Base-by-base conservation (phyloP, 2,888 invertebrate species). In the Drosophila greeni region DNA sequence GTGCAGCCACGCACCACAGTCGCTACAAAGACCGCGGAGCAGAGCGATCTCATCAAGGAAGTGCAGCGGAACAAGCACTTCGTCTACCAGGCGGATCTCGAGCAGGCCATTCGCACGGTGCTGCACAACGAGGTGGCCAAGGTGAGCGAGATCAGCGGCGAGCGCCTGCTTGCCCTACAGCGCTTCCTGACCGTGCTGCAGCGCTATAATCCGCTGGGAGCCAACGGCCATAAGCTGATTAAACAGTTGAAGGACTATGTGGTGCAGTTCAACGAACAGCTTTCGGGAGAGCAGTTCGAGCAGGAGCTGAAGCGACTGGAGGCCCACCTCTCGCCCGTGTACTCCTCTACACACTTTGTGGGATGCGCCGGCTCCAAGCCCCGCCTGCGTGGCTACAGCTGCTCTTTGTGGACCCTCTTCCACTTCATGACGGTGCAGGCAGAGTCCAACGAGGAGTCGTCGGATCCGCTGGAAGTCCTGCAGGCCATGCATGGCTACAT, bases 361-460 rank as follows among this genome's bases (percentile, higher is more conserved):
- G 94, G 93, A 3, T 99, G 99, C 86, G 91, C 91, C 75, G 96
- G 97, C 11, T 97, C 97, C 76, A 90, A 91, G 58, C 89, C 92
- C 0, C 75, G 76, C 2, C 92, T 91, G 79, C 91, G 98, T 51
- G 97, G 98, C 12, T 99, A 95, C 87, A 95, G 97, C 0, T 99
- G 99, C 89, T 95, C 97, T 0, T 90, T 99, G 33, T 99, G 99
- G 99, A 94, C 93, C 14, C 89, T 97, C 75, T 99, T 98, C 86
- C 99, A 99, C 86, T 94, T 94, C 36, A 89, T 99, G 58, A 95
- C 97, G 1, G 95, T 97, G 0, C 93, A 93, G 85, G 93, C 95
- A 12, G 91, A 91, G 5, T 87, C 89, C 26, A 77, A 72, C 18
- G 90, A 88, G 40, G 85, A 90, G 39, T 89, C 90, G 9, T 82